Evolutionary conservation across 2,113 vertebrate species (phyloP).

Genomic region (Ammodytes marinus): DNA sequence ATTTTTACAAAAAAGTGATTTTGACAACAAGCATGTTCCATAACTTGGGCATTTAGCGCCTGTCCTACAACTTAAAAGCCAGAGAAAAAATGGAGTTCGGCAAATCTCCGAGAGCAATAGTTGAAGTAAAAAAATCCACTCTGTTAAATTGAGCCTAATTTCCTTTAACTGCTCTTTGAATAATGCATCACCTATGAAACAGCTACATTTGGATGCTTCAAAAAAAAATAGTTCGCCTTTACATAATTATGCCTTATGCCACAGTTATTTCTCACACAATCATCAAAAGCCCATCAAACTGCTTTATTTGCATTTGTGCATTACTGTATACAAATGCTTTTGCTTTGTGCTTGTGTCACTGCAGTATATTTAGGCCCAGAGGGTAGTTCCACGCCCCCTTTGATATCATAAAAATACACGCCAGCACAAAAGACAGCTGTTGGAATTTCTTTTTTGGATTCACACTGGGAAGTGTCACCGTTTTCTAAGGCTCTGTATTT

Average conservation of each 20-base stretch:
- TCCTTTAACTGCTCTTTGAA: constrained; percentile 16
- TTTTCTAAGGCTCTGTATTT: constrained; percentile 55
- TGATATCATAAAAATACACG: constrained; percentile 64
- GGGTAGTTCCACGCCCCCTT: constrained; percentile 39
- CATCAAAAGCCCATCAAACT: constrained; percentile 4
- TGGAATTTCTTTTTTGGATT: constrained; percentile 44
- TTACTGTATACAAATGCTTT: constrained; percentile 44
- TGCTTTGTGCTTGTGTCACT: constrained; percentile 54
- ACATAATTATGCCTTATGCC: constrained; percentile 10
- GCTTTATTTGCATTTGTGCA: constrained; percentile 28
- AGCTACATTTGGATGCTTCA: not conserved
- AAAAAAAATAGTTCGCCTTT: not conserved
- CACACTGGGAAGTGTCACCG: constrained; percentile 49
- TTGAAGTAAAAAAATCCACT: not conserved
- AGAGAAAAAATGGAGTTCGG: not conserved
- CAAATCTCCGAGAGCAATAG: not conserved
- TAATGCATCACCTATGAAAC: constrained; percentile 1
- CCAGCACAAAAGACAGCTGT: constrained; percentile 37
- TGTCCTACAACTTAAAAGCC: not conserved
- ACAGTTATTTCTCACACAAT: not conserved
- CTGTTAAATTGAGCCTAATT: constrained; percentile 2
- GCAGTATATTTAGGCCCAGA: constrained; percentile 52
- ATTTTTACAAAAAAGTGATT: too few relatives aligned
- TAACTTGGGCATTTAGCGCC: not conserved
- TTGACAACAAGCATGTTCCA: not conserved